Conservation (phyloP, 2,113 vertebrate genomes). For the Heptranchias perlo region DNA sequence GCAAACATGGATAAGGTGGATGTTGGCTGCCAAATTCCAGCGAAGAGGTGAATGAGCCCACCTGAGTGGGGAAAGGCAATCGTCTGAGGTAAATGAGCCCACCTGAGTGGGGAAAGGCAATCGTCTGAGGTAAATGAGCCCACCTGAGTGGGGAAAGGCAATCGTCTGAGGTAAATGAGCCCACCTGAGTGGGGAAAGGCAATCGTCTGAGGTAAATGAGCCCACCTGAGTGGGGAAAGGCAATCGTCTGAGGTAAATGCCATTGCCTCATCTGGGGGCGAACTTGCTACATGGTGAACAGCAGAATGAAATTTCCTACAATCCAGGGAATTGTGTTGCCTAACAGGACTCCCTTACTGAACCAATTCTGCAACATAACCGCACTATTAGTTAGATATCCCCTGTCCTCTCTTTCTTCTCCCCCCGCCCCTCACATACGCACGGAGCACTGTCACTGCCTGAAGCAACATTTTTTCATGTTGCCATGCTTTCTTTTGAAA, state of each 20-base stretch:
- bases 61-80: background rate
- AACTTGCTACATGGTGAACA: background rate
- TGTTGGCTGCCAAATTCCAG: background rate
- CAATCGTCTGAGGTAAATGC: background rate
- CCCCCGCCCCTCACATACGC: background rate
- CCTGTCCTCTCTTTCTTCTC: too few species aligned
- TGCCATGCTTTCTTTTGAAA: slow-evolving; percentile 16
- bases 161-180: too few species aligned
- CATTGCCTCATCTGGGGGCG: background rate
- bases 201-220: too few species aligned
- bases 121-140: too few species aligned
- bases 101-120: too few species aligned
- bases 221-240: background rate
- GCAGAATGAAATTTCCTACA: background rate
- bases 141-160: too few species aligned
- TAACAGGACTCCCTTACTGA: background rate
- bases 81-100: too few species aligned
- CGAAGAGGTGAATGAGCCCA: background rate
- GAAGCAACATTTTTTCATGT: background rate
- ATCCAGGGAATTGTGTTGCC: background rate
- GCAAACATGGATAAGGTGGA: background rate
- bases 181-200: too few species aligned
- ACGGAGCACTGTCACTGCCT: background rate
- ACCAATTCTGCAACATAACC: background rate
- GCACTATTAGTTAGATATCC: too few species aligned